phyloP scores from a whole-genome alignment of 2,888 invertebrate species.

The Trichopria drosophilae region DNA sequence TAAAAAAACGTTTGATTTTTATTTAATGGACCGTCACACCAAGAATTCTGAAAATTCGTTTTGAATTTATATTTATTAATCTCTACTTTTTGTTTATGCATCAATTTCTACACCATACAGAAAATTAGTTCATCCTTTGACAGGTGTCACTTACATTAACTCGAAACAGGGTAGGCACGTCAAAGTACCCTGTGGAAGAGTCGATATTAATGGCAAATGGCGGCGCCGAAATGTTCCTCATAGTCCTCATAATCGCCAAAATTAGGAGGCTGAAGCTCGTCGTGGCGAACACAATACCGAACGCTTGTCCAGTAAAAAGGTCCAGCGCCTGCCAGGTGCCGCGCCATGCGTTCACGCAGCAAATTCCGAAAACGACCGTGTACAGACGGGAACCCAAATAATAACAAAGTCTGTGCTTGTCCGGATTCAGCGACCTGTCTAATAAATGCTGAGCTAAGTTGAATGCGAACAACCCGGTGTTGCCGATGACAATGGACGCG shows the following conservation, averaged over 20 bases:
- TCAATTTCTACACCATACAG: too few relatives aligned
- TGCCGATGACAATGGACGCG: conserved; percentile 71
- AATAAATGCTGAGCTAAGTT: conserved; percentile 65
- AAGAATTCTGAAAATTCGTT: too few relatives aligned
- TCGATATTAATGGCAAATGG: conserved; percentile 80
- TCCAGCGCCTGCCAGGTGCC: conserved; percentile 81
- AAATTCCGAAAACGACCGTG: conserved; percentile 74
- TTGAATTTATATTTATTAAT: too few relatives aligned
- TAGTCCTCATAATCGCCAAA: conserved; percentile 69
- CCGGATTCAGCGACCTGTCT: conserved; percentile 68
- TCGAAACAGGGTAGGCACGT: conserved; percentile 83
- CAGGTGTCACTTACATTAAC: conserved; percentile 68
- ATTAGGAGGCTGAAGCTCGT: conserved; percentile 70
- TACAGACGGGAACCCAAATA: conserved; percentile 74
- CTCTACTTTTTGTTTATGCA: too few relatives aligned
- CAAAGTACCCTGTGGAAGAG: conserved; percentile 76
- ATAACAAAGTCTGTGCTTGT: conserved; percentile 69
- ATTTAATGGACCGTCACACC: too few relatives aligned
- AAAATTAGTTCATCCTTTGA: too few relatives aligned
- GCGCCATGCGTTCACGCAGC: conserved; percentile 86
- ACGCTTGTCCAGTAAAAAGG: conserved; percentile 66
- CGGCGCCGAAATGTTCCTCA: conserved; percentile 80
- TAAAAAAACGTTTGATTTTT: too few relatives aligned
- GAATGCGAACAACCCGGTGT: conserved; percentile 71
- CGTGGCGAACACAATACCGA: conserved; percentile 66